Evolutionary conservation across 1,140 invertebrate species (phyloP), one percentile per base, ranked within the genome.

Genomic region (Calycopis cecrops): DNA sequence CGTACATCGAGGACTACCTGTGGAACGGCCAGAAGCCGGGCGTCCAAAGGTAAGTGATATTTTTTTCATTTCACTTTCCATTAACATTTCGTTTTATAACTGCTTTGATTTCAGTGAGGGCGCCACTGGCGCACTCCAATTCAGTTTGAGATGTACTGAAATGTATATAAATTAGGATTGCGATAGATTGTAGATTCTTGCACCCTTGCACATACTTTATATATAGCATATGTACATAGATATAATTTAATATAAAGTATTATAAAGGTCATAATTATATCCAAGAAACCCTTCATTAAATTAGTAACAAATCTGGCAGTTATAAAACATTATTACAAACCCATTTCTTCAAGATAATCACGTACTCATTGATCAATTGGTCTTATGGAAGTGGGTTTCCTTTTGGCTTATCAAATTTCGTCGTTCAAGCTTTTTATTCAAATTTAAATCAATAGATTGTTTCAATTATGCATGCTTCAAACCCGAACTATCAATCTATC

Each of bases 1-100:
- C 87, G 55, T 91, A 91, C 74, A 88, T 88, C 61, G 87, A 88
- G 61, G 87, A 88, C 55, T 88, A 86, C 55, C 64, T 84, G 28
- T 85, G 79, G 76, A 86, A 87, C 57, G 85, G 85, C 14, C 85
- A 87, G 65, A 84, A 86, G 42, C 79, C 83, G 9, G 76, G 83
- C 34, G 80, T 84, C 6, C 83, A 84, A 55, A 83, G 83, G 83
- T 86, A 65, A 49, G 59, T 60, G 21, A 0, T 42, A 11, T 10
- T 37, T 37, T 38, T 55, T 48, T 14, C 17, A 34, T 12, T 35
- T 16, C 10, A 49, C 21, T 35, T 33, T 34, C 21, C 38, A 28
- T 28, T 4, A 16, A 16, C 4, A 18, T 14, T 9, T 9, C 17
- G 40, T 44, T 44, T 44, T 44, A 44, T 16, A 44, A 44, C 40